phyloP scores from a whole-genome alignment of 1,140 invertebrate genomes.

The Helicorthomorpha holstii region DNA sequence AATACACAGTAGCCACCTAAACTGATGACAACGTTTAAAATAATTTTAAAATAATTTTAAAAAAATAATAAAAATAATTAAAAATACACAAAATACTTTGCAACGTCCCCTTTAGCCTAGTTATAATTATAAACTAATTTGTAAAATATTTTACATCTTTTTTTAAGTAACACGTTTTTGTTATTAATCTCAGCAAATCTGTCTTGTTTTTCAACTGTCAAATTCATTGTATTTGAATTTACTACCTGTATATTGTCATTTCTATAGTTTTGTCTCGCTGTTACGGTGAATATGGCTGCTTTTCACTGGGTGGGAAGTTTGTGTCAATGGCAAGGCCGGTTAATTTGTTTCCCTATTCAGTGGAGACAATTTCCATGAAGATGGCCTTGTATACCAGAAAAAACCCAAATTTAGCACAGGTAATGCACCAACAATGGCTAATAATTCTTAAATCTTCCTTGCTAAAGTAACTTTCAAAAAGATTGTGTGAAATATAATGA shows the following conservation, averaged over 20 bases:
- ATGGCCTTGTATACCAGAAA: slow-evolving; percentile 32
- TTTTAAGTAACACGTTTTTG: not conserved
- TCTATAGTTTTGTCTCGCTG: slow-evolving; percentile 26
- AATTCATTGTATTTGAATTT: not conserved
- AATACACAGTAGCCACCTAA: no score
- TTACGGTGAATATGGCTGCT: slow-evolving; percentile 64
- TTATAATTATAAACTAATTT: not conserved
- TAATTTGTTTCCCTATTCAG: slow-evolving; percentile 50
- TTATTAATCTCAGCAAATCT: not conserved
- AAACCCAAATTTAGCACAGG: slow-evolving; percentile 31
- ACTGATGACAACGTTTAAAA: no score
- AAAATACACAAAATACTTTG: not conserved
- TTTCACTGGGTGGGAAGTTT: slow-evolving; percentile 62
- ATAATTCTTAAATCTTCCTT: not conserved
- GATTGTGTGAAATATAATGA: not conserved
- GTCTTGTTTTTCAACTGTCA: not conserved
- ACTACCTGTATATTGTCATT: not conserved
- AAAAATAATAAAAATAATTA: no score
- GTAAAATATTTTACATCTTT: not conserved
- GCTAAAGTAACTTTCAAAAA: not conserved
- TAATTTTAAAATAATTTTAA: no score
- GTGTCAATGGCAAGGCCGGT: slow-evolving; percentile 50
- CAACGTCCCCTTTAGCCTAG: not conserved
- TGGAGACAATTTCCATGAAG: slow-evolving; percentile 34
- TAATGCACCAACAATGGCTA: slow-evolving; percentile 12